phyloP scores from a whole-genome alignment of 2,113 vertebrate genomes.

The Antennarius striatus region DNA sequence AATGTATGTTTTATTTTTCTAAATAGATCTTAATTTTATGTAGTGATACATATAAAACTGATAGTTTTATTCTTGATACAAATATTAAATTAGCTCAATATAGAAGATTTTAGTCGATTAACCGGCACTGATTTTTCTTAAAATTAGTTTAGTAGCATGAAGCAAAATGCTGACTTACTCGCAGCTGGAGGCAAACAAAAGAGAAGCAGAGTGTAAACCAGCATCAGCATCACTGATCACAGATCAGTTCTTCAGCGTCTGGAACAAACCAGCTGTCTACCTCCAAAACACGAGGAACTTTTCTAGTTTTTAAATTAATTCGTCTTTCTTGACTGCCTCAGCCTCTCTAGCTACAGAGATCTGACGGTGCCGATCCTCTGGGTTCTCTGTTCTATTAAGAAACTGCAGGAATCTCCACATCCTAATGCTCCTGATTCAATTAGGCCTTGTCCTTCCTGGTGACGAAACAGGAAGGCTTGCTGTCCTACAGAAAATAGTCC shows the following conservation, averaged over 20 bases:
- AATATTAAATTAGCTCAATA: too few relatives aligned
- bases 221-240: constrained; percentile 45
- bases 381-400: constrained; percentile 19
- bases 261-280: neutral
- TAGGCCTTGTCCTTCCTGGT: constrained; percentile 13
- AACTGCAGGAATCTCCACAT: constrained; percentile 49
- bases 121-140: too few relatives aligned
- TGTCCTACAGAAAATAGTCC: constrained; percentile 21
- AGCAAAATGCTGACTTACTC: constrained; percentile 53
- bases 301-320: neutral
- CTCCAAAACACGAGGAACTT: neutral
- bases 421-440: constrained; percentile 51
- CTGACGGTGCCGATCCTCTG: constrained; percentile 24
- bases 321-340: neutral
- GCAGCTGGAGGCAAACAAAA: constrained; percentile 59
- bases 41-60: too few relatives aligned
- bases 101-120: too few relatives aligned
- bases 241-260: neutral
- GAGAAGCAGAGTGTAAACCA: constrained; percentile 46
- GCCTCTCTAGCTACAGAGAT: neutral
- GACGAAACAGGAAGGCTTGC: neutral
- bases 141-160: neutral
- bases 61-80: too few relatives aligned
- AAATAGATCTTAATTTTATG: too few relatives aligned
- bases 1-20: too few relatives aligned